Percentiles rank a stretch among this genome's conserved stretches.
Evolutionary conservation across 1,140 invertebrate genomes (phyloP).

Genomic region (Chrysomallon squamiferum): DNA sequence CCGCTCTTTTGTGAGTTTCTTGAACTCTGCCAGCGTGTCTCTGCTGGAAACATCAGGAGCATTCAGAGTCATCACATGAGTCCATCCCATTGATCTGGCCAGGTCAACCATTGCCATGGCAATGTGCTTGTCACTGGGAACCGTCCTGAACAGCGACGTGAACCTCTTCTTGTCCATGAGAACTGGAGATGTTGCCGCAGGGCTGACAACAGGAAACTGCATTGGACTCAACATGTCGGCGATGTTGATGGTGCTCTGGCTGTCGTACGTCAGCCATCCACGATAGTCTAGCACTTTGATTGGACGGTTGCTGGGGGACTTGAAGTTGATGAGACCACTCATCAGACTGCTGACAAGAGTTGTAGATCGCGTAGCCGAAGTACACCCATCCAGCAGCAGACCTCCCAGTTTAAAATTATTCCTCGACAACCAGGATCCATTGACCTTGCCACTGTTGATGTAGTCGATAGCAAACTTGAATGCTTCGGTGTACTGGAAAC

Average conservation of each 20-base stretch:
- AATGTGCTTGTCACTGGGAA: constrained; percentile 80
- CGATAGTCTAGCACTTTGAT: constrained; percentile 13
- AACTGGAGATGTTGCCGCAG: constrained; percentile 71
- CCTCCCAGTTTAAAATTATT: constrained; percentile 73
- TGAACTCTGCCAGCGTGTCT: constrained; percentile 33
- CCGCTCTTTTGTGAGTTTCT: constrained; percentile 23
- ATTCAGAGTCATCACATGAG: constrained; percentile 51
- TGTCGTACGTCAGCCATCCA: constrained; percentile 52
- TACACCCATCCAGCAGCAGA: constrained; percentile 54
- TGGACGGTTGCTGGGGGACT: not conserved
- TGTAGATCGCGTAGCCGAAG: constrained; percentile 31
- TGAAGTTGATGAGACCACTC: constrained; percentile 15
- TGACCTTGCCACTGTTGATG: constrained; percentile 42
- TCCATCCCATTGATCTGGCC: constrained; percentile 35
- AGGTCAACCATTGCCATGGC: constrained; percentile 72
- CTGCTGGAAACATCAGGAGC: constrained; percentile 41
- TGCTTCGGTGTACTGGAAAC: constrained; percentile 54
- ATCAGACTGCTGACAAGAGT: constrained; percentile 44
- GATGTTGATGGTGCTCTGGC: constrained; percentile 43
- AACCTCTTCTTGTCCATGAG: constrained; percentile 78
- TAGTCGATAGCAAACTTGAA: constrained; percentile 50
- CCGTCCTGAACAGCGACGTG: constrained; percentile 79
- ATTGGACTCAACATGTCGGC: constrained; percentile 33
- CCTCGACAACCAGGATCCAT: constrained; percentile 40
- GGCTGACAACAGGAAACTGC: constrained; percentile 40